Evolutionary conservation across 2,888 invertebrate species (phyloP), one percentile per base, ranked within the genome.

Genomic region (Drosophila tripunctata): DNA sequence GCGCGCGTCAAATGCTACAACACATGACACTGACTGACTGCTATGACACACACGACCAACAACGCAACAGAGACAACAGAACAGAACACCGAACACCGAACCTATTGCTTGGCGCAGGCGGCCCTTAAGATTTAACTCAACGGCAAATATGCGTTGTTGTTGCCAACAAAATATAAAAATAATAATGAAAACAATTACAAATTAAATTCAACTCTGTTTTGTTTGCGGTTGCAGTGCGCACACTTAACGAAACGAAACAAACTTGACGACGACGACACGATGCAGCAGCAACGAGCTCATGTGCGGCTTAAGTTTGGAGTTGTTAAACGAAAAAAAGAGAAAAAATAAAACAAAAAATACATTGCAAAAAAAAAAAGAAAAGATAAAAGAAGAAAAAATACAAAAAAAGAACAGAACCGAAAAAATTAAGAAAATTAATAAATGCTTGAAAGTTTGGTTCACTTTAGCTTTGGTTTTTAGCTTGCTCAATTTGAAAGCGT

Each of bases 1-100:
- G 62, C 83, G 70, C 77, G 27, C 63, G 75, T 38, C 56, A 35
- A 69, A 61, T 52, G 27, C 24, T 27, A 27, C 40, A n/a, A 48
- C 1, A 21, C 17, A 36, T 48, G 10, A 56, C 55, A 19, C 17
- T 22, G 6, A 15, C 8, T n/a, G n/a, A n/a, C 19, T 10, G 12
- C 10, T 12, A n/a, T 7, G 22, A 36, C 33, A 27, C 15, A 40
- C 21, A 40, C n/a, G n/a, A n/a, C n/a, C n/a, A n/a, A n/a, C n/a
- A n/a, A n/a, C n/a, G n/a, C n/a, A n/a, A n/a, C n/a, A n/a, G n/a
- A n/a, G n/a, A n/a, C n/a, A n/a, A n/a, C n/a, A n/a, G n/a, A n/a
- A n/a, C n/a, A n/a, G n/a, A n/a, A n/a, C n/a, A n/a, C n/a, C n/a
- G n/a, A n/a, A n/a, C n/a, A n/a, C n/a, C n/a, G n/a, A n/a, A n/a